phyloP scores from a whole-genome alignment of 1,140 invertebrate genomes.

The Diprion similis region DNA sequence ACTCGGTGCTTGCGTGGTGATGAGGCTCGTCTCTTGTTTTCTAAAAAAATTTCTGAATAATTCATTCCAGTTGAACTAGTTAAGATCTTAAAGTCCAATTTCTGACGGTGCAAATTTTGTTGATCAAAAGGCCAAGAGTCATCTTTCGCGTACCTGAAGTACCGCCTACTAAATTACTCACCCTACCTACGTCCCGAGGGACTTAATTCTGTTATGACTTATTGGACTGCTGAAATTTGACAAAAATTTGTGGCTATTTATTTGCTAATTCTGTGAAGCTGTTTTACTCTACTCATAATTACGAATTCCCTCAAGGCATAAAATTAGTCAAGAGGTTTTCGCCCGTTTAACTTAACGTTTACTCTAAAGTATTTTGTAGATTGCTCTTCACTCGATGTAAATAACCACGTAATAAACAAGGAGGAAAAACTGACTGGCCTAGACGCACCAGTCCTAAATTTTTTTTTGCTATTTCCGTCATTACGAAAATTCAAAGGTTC shows the following conservation, averaged over 20 bases:
- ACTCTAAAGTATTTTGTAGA: no score
- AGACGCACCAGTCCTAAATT: no score
- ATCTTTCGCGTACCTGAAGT: neutral
- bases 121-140: neutral
- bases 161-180: neutral
- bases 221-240: neutral
- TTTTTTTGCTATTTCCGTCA: no score
- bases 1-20: neutral
- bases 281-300: neutral
- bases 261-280: neutral
- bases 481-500: no score
- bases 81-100: slow-evolving; percentile 1
- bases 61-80: neutral
- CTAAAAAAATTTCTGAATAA: neutral
- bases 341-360: no score
- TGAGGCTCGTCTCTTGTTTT: neutral
- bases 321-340: neutral
- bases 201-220: neutral
- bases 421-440: no score
- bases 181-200: neutral
- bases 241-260: neutral
- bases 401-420: no score
- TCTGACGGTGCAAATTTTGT: neutral
- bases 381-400: no score
- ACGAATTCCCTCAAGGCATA: neutral